phyloP scores from a whole-genome alignment of 2,797 vertebrate genomes.

The Choloepus didactylus region DNA sequence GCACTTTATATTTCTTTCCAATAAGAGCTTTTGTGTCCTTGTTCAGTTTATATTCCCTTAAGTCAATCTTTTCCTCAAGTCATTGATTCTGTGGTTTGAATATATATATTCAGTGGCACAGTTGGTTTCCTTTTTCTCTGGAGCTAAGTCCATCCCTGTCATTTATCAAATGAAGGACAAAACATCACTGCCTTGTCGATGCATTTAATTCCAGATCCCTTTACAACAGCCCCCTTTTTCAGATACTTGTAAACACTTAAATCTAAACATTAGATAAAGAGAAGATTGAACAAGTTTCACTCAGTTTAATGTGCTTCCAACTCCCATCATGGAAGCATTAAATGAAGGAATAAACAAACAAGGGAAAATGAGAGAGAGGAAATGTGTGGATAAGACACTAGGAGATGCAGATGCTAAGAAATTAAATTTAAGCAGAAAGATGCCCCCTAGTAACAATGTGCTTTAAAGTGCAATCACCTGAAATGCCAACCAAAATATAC shows the following conservation, averaged over 20 bases:
- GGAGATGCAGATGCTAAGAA: conserved; percentile 68
- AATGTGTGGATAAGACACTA: conserved; percentile 33
- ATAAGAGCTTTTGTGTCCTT: conserved; percentile 36
- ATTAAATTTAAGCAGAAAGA: conserved; percentile 77
- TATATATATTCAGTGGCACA: neutral
- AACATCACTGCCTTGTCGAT: neutral
- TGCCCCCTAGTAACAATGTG: conserved; percentile 44
- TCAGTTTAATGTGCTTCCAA: conserved; percentile 3
- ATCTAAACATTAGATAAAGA: conserved; percentile 61
- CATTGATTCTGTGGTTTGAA: conserved; percentile 54
- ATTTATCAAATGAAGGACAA: conserved; percentile 70
- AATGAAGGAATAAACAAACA: conserved; percentile 52
- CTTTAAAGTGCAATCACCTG: conserved; percentile 78
- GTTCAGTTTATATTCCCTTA: conserved; percentile 61
- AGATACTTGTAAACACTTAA: conserved; percentile 55
- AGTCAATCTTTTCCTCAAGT: conserved; percentile 66
- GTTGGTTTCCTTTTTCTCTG: conserved; percentile 20
- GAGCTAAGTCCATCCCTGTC: conserved; percentile 60
- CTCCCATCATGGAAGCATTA: conserved; percentile 63
- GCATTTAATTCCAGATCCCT: neutral
- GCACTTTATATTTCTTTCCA: conserved; percentile 56
- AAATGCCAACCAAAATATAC: conserved; percentile 71
- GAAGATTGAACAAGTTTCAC: conserved; percentile 34
- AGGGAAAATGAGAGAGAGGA: conserved; percentile 46
- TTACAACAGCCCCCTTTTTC: neutral